Base-by-base conservation (phyloP, 2,797 vertebrate genomes). In the Dallia pectoralis region DNA sequence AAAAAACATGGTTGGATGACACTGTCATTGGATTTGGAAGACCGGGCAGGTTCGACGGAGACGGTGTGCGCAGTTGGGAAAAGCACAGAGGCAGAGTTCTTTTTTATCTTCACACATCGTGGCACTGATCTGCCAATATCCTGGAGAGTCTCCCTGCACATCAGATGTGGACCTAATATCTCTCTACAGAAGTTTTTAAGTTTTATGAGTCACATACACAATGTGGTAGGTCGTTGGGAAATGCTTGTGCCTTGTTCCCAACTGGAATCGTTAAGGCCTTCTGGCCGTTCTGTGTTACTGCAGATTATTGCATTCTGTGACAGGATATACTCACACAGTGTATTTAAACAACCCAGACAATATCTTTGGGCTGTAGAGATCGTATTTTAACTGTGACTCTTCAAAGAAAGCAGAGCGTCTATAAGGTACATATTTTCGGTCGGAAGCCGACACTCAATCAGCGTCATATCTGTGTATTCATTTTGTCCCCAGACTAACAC, bases 381-480 rank as follows among this genome's bases (percentile, higher is more conserved):
- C 53, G 33, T 49, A 33, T n/a, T 29, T 63, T 29, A 62, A 29
- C 22, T 48, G n/a, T 48, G 30, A 56, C 25, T 69, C 36, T 16
- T 68, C 18, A 27, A 66, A 74, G 16, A 61, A 27, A 74, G 25
- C 47, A 70, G 47, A 36, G 49, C 29, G 61, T 19, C 27, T 56
- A 25, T 18, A 40, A 75, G 27, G 27, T 19, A 14, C 16, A 33
- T 25, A 40, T 67, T 18, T 29, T 30, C 63, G 33, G 19, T 69
- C 47, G 9, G 67, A 49, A 69, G 14, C 27, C 25, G 16, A 69
- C 47, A n/a, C 27, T 49, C 27, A 47, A 19, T 18, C 32, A 44
- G 36, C 22, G 30, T 44, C 51, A 48, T 47, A 62, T 61, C 70
- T 27, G 62, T 64, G 68, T 79, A n/a, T n/a, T n/a, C n/a, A n/a